Base-by-base conservation (phyloP, 2,888 invertebrate species). In the Elmis aenea region DNA sequence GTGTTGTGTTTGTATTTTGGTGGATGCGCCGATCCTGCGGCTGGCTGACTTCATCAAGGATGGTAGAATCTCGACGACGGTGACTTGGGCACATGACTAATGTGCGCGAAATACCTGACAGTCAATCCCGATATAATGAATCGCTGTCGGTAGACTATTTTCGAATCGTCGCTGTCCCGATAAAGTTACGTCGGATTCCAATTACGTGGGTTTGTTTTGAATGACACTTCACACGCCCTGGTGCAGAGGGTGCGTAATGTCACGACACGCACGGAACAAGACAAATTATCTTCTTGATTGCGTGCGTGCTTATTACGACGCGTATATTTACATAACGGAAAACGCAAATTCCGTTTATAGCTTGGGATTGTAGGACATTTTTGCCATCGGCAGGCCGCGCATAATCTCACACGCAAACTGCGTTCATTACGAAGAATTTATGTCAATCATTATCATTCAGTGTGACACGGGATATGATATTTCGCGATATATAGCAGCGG, bases 371-470 rank as follows among this genome's bases (percentile, higher is more conserved):
- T 40, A 24, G 36, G 28, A 28, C 33, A 34, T 42, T 48, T 46
- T 48, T 47, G 39, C 36, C 40, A 20, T 30, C 13, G 16, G 12
- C 30, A 34, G 38, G 28, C 21, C 28, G 39, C 36, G 23, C 25
- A 18, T 22, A 29, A 33, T 45, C 23, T 32, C n/a, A 37, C 27
- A 57, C 56, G 53, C 58, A 58, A 61, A 62, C 52, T 58, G 57
- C 61, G 59, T 64, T 66, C 64, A 64, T 64, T 66, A 66, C 59
- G 60, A 55, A 51, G 60, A 67, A 67, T 67, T 67, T 67, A 67
- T 66, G 66, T 62, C 67, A 67, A 67, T 67, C 67, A 66, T 67
- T 67, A 67, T 63, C 66, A 61, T 67, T 64, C 61, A 54, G 55
- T 64, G 58, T 66, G 66, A 66, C 67, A 63, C 59, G 49, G 64